Percentiles rank a stretch among this genome's conserved stretches.
Conservation (phyloP, 64 coral and sea anemone genomes). For the Pocillopora verrucosa region DNA sequence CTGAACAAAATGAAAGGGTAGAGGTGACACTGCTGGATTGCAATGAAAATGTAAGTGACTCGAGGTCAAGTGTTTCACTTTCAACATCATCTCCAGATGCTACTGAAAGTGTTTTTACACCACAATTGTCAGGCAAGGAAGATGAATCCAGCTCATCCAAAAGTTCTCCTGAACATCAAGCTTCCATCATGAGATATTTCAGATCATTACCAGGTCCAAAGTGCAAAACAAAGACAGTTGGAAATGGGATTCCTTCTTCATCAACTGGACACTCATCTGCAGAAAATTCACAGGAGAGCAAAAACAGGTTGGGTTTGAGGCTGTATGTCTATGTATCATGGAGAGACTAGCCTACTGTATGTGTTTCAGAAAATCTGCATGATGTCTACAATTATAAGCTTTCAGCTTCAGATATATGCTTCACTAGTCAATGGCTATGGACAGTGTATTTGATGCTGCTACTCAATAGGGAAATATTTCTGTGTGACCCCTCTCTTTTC, state of each 20-base stretch:
- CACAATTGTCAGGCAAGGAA: constrained; percentile 30
- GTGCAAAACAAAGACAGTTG: constrained; percentile 17
- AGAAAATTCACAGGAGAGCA: background rate
- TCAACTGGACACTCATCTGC: background rate
- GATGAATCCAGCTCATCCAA: constrained; percentile 36
- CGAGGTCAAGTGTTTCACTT: constrained; percentile 2
- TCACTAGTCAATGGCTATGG: too few relatives aligned
- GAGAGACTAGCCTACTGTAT: too few relatives aligned
- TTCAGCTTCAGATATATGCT: too few relatives aligned
- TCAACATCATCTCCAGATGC: constrained; percentile 26
- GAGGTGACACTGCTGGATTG: background rate
- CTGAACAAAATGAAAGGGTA: background rate
- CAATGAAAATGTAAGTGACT: background rate
- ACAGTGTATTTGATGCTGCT: too few relatives aligned
- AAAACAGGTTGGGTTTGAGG: background rate
- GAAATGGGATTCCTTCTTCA: background rate
- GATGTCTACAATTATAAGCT: too few relatives aligned
- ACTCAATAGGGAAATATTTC: too few relatives aligned
- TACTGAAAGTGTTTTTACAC: constrained; percentile 61
- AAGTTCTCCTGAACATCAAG: constrained; percentile 74
- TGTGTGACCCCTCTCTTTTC: too few relatives aligned
- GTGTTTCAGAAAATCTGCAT: too few relatives aligned
- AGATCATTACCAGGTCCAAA: constrained; percentile 28
- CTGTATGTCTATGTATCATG: too few relatives aligned
- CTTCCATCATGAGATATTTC: constrained; percentile 83